These are phyloP conservation scores for Pyrochroa serraticornis DNA, from an alignment of 2,888 invertebrate species.

Conservation along the genomic window DNA sequence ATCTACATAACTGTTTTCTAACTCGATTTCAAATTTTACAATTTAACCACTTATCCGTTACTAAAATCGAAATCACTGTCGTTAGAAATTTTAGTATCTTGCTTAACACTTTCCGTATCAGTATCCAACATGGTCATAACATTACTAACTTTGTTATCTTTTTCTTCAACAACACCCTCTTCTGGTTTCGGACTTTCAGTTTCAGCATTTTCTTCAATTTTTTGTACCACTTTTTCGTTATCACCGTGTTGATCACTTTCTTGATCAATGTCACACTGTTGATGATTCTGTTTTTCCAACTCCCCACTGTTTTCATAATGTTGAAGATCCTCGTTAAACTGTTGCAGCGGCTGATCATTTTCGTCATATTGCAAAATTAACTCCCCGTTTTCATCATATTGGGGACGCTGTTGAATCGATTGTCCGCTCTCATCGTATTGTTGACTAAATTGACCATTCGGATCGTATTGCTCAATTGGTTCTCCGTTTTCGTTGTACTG, in stretches of 20 bases:
- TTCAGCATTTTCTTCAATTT: constrained; percentile 10
- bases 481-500: constrained; percentile 18
- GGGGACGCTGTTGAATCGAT: constrained; percentile 11
- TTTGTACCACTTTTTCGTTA: constrained; percentile 1
- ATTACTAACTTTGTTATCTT: constrained; percentile 36
- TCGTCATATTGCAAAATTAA: constrained; percentile 15
- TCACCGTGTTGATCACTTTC: constrained; percentile 1
- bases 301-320: constrained; percentile 4
- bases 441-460: constrained; percentile 27
- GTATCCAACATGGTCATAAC: constrained; percentile 55
- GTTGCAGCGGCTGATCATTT: constrained; percentile 11
- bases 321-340: constrained; percentile 33
- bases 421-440: constrained; percentile 33
- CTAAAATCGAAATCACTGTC: constrained; percentile 58
- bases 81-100: constrained; percentile 51
- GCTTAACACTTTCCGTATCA: constrained; percentile 53
- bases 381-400: constrained; percentile 27
- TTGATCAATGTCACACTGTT: not conserved
- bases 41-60: constrained; percentile 30
- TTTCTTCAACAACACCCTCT: constrained; percentile 6
- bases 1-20: not conserved
- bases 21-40: not conserved
- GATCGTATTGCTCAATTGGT: constrained; percentile 22
- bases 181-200: not conserved
- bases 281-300: too few relatives aligned